Percentiles rank a stretch among this genome's conserved stretches.
Conservation (phyloP, 2,797 vertebrate species). For the Distichodus sexfasciatus region DNA sequence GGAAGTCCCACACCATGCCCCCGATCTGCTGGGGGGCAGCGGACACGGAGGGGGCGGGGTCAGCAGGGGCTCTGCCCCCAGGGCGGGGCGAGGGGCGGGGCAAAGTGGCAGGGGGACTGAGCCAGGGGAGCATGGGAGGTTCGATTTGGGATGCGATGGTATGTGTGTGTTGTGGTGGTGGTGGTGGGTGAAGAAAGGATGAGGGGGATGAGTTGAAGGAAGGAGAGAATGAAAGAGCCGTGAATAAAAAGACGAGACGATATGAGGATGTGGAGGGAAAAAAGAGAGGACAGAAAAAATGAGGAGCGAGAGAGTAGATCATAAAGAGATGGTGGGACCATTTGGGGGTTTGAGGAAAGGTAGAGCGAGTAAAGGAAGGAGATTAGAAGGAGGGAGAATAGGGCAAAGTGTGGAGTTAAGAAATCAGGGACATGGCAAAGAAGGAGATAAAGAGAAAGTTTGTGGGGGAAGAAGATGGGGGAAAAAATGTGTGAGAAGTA, state of each 20-base stretch:
- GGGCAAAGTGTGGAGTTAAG: not conserved
- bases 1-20: conserved; percentile 76
- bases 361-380: not conserved
- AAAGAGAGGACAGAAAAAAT: conserved; percentile 33
- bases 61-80: conserved; percentile 76
- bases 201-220: not conserved
- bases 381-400: not conserved
- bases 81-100: conserved; percentile 64
- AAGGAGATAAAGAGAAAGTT: no score
- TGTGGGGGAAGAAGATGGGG: no score
- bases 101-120: conserved; percentile 53
- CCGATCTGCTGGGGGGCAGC: conserved; percentile 77
- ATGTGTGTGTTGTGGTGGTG: not conserved
- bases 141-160: conserved; percentile 43
- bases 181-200: conserved; percentile 15
- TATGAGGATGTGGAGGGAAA: conserved; percentile 15
- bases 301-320: conserved; percentile 30
- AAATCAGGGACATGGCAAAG: no score
- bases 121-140: conserved; percentile 36
- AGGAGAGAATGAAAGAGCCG: conserved; percentile 27
- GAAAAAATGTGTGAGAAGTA: no score
- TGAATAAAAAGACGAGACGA: not conserved
- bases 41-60: conserved; percentile 74
- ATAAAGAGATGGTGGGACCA: conserved; percentile 12
- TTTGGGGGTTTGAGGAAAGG: no score